Evolutionary conservation across 37 sponge, comb jelly and placozoan species (phyloP), one percentile per base, ranked within the genome.

Genomic region (Diacarnus erythraeanus): DNA sequence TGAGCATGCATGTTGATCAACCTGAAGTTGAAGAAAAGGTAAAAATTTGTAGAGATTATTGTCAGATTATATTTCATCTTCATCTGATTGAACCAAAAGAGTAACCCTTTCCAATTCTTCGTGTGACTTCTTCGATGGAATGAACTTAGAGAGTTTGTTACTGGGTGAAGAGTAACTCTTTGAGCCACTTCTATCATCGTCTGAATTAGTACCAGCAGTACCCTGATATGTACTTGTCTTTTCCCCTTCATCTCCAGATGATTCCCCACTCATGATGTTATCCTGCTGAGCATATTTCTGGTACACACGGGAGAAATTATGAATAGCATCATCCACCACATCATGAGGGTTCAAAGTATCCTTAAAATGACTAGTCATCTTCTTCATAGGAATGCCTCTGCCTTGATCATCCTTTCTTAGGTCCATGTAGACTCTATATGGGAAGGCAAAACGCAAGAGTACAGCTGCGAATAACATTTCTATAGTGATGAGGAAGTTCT

Each of bases 381-480:
- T 86, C 72, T 88, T 84, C 81, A 93, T 84, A 42, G 88, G 84
- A 9, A 94, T 83, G 34, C 90, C 90, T 51, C 88, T 77, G 25
- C 91, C 88, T 64, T 87, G 81, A 34, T 57, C 72, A 44, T 87
- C 87, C 56, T 80, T 89, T 25, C 84, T 80, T 29, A 88, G 75
- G 72, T 90, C 74, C 56, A 86, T 73, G 73, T 98, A 98, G 30
- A 73, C 44, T 10, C 64, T 83, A 83, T 92, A 86, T 1, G 99
- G 95, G 71, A 98, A 98, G 42, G 99, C 96, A 56, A 85, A 84
- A 18, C 71, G 74, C 5, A 99, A 84, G 27, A 96, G 76, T 21
- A 99, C 73, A 66, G 99, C 93, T 21, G 95, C 93, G 75, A 96
- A 75, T 33, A 96, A 84, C 95, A 99, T 96, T 82, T 99, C 99